Base-by-base conservation (phyloP, 2,113 vertebrate species). In the Perca flavescens region DNA sequence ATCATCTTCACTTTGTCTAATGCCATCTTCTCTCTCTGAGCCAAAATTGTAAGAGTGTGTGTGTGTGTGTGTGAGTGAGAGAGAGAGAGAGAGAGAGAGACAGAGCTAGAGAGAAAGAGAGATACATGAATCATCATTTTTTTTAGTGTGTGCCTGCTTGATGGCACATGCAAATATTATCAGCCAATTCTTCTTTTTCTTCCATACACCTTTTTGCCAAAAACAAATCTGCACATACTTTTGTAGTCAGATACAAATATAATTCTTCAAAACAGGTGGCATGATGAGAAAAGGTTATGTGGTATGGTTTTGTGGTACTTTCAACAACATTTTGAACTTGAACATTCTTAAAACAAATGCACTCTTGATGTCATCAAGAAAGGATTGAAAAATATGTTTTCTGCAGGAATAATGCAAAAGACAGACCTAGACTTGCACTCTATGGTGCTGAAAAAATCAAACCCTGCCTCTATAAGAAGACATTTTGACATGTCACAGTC, bases 81-180 rank as follows among this genome's bases (percentile, higher is more conserved):
- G 25, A 1, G 21, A 74, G 4, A 22, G 66, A 84, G 31, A 56
- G 3, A 46, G 36, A 60, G 10, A 54, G 52, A 43, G 19, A 43
- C 22, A 74, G 4, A 22, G 66, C 47, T 57, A 84, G 31, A 56
- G 3, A 46, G 36, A 60, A 13, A 54, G 52, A 43, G 19, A 50
- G 16, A 49, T 43, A 49, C 52, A 72, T 81, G 74, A 86, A 79
- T 84, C 69, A 82, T 81, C 52, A 71, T 34, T 77, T 84, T 74
- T 74, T 81, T 77, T 77, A 58, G 17, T 34, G 11, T 13, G 61
- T 47, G 15, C 5, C 53, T 71, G 31, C 22, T 75, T 47, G 11
- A n/a, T 57, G 54, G n/a, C 43, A 14, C 19, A 7, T 54, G 19
- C 12, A 62, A 53, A 73, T 57, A 64, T 36, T 21, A 63, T 70